A percentile compares a stretch with the other conserved stretches of the same genome.
These are phyloP conservation scores for Archivesica marissinica DNA, from an alignment of 1,140 invertebrate species.

Conservation along the genomic window DNA sequence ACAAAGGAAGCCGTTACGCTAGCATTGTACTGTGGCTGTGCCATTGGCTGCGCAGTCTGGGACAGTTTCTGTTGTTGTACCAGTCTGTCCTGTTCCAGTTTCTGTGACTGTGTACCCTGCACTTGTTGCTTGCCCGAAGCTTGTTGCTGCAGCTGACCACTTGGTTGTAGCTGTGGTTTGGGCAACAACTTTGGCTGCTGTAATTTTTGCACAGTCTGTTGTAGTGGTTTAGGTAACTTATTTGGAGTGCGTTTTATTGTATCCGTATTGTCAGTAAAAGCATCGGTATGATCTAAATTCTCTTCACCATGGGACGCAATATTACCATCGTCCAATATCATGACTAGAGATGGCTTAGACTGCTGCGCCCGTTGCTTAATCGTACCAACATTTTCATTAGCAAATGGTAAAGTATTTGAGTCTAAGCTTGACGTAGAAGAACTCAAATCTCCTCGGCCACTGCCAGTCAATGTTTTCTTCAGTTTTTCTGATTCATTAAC, in stretches of 20 bases:
- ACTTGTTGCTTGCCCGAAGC: background rate
- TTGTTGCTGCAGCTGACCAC: background rate
- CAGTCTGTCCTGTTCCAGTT: background rate
- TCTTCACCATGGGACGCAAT: slow-evolving; percentile 43
- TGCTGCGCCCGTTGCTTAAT: slow-evolving; percentile 90
- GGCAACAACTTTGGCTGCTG: slow-evolving; percentile 42
- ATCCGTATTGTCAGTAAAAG: slow-evolving; percentile 62
- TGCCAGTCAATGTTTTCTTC: slow-evolving; percentile 74
- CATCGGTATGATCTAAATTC: slow-evolving; percentile 48
- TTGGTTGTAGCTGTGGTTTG: slow-evolving; percentile 8
- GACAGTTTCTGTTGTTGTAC: background rate
- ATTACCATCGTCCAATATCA: slow-evolving; percentile 64
- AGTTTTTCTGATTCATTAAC: slow-evolving; percentile 39
- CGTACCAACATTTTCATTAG: slow-evolving; percentile 99
- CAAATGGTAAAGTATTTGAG: slow-evolving; percentile 98
- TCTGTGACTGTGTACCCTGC: background rate
- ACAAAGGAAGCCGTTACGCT: slow-evolving; percentile 55
- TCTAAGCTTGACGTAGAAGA: slow-evolving; percentile 89
- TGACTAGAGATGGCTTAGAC: slow-evolving; percentile 76
- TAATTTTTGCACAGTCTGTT: slow-evolving; percentile 39
- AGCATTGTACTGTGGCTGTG: slow-evolving; percentile 42
- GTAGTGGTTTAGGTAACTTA: slow-evolving; percentile 58
- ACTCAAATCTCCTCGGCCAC: slow-evolving; percentile 89
- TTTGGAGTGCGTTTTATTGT: slow-evolving; percentile 49
- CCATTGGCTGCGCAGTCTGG: background rate